Conservation (phyloP, 2,888 invertebrate species). For the Aphelenchoides bicaudatus region DNA sequence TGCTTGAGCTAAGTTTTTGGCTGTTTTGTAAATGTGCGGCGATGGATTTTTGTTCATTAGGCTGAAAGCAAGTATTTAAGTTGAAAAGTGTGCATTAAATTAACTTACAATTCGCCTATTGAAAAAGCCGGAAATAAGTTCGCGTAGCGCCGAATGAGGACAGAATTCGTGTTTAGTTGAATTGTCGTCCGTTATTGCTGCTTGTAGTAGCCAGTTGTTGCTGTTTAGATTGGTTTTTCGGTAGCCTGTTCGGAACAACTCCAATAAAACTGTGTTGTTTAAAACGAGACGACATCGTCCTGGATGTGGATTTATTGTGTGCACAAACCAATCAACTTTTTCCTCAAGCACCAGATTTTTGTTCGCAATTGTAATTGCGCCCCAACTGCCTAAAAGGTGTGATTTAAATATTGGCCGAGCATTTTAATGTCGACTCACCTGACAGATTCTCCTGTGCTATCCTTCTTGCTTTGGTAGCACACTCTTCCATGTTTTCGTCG, state of each 20-base stretch:
- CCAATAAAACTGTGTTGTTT: constrained; percentile 15
- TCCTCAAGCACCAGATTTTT: constrained; percentile 17
- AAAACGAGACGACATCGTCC: constrained; percentile 15
- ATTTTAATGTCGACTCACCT: constrained; percentile 9
- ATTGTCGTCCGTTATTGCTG: no score
- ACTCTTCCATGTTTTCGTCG: constrained; percentile 16
- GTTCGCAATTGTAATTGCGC: constrained; percentile 17
- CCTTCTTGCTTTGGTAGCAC: constrained; percentile 5
- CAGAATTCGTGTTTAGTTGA: constrained; percentile 16
- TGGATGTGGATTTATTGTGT: constrained; percentile 17
- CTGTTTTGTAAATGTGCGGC: constrained; percentile 17
- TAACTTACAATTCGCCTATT: neutral
- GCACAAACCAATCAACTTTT: constrained; percentile 19
- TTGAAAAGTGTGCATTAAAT: no score
- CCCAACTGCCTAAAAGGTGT: constrained; percentile 14
- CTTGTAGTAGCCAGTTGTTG: constrained; percentile 14
- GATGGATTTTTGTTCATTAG: constrained; percentile 6
- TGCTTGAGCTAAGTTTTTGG: constrained; percentile 17
- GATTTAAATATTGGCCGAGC: neutral
- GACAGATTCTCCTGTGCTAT: constrained; percentile 19
- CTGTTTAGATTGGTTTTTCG: constrained; percentile 6
- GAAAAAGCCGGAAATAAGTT: constrained; percentile 8
- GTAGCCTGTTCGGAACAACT: constrained; percentile 19
- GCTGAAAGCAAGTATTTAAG: no score
- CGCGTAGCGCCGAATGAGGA: constrained; percentile 18